Percentiles rank a stretch among this genome's conserved stretches.
phyloP scores from a whole-genome alignment of 2,113 vertebrate species.

The Channa maculata region DNA sequence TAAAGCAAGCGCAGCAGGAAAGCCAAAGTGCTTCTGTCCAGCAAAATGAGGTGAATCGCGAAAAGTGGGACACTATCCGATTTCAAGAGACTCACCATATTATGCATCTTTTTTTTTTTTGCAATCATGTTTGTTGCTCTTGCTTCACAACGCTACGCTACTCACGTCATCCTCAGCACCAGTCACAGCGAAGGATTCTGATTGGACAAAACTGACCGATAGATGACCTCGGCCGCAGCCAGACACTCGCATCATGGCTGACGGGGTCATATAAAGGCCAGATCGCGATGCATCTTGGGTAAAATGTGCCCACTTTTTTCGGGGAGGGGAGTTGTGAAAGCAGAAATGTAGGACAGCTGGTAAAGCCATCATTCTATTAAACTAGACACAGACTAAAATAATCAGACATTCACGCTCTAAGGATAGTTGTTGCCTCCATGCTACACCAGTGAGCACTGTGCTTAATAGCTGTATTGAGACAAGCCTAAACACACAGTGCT shows the following conservation, averaged over 20 bases:
- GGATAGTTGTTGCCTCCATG: conserved; percentile 43
- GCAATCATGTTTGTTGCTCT: neutral
- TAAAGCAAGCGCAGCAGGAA: conserved; percentile 44
- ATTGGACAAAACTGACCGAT: conserved; percentile 70
- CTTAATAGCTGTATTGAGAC: conserved; percentile 64
- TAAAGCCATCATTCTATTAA: conserved; percentile 54
- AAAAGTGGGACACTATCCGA: conserved; percentile 52
- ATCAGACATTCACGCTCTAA: conserved; percentile 52
- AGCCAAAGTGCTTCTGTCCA: neutral
- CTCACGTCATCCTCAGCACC: conserved; percentile 12
- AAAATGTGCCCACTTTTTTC: conserved; percentile 52
- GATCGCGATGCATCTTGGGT: conserved; percentile 74
- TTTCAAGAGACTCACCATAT: neutral
- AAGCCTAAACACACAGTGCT: conserved; percentile 68
- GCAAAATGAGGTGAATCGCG: conserved; percentile 27
- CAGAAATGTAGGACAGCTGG: conserved; percentile 67
- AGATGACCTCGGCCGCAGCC: conserved; percentile 52
- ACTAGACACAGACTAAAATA: conserved; percentile 68
- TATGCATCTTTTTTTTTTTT: conserved; percentile 1
- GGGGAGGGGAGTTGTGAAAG: conserved; percentile 50
- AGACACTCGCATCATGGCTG: conserved; percentile 59
- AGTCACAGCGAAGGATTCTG: conserved; percentile 29
- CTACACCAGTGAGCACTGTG: conserved; percentile 43
- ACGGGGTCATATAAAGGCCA: conserved; percentile 77
- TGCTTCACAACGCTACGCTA: neutral